Conservation (phyloP, 1,140 invertebrate species). For the Dolichoris vasculosae region DNA sequence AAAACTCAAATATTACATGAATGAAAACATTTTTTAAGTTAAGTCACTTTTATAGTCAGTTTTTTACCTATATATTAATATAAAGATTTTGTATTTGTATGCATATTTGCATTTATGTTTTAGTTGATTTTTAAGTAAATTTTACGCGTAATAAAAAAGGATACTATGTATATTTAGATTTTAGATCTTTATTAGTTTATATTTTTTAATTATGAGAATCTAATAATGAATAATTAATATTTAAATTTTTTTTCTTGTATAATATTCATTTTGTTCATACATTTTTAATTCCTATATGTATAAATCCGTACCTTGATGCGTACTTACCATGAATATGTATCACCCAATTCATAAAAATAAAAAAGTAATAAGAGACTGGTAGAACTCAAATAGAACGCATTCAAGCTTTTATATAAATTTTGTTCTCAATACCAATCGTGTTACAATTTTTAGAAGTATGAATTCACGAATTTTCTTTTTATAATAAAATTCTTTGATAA, state of each 20-base stretch:
- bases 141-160: background rate
- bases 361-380: slow-evolving; percentile 29
- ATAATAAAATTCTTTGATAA: background rate
- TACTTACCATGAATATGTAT: background rate
- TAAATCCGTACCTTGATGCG: background rate
- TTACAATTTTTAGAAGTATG: slow-evolving; percentile 5
- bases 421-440: background rate
- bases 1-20: slow-evolving; percentile 15
- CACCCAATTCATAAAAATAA: slow-evolving; percentile 26
- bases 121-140: slow-evolving; percentile 44
- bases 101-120: slow-evolving; percentile 36
- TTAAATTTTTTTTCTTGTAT: background rate
- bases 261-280: background rate
- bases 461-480: background rate
- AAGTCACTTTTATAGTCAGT: slow-evolving; percentile 35
- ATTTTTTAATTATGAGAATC: slow-evolving; percentile 20
- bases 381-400: background rate
- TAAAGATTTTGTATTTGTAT: slow-evolving; percentile 41
- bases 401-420: background rate
- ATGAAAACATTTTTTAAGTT: slow-evolving; percentile 35
- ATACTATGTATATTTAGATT: slow-evolving; percentile 35
- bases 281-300: background rate
- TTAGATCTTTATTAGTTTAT: slow-evolving; percentile 37
- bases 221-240: slow-evolving; percentile 33
- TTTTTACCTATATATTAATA: slow-evolving; percentile 17